These are phyloP conservation scores for Dolichotis patagonum DNA, from an alignment of 2,113 vertebrate genomes.

Conservation along the genomic window DNA sequence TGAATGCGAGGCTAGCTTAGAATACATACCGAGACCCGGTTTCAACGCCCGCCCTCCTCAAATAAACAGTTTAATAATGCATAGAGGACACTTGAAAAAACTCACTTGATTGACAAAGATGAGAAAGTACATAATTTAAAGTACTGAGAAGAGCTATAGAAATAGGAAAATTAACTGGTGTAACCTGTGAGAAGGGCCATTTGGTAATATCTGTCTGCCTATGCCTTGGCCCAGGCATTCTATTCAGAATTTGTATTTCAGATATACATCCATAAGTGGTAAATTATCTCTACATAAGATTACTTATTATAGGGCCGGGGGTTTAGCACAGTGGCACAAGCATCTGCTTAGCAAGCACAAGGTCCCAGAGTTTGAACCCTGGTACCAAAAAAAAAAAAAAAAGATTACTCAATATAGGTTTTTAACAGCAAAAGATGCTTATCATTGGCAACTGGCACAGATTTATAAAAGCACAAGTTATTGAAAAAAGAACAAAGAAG, in stretches of 20 bases:
- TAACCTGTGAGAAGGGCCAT: neutral
- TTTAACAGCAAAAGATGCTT: constrained; percentile 23
- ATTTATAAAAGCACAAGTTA: neutral
- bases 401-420: neutral
- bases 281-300: constrained; percentile 1
- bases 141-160: neutral
- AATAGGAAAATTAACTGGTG: neutral
- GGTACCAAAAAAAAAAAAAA: too few relatives aligned
- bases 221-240: neutral
- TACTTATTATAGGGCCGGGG: neutral
- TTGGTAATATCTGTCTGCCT: neutral
- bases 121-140: neutral
- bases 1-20: neutral
- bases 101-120: neutral
- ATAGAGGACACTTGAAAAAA: neutral
- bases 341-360: too few relatives aligned
- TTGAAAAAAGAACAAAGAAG: neutral
- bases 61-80: neutral
- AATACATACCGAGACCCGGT: neutral
- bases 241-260: constrained; percentile 45
- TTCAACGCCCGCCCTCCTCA: neutral
- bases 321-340: too few relatives aligned
- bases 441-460: neutral
- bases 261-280: neutral
- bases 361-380: too few relatives aligned